Conservation (phyloP, 2,888 invertebrate genomes). For the Agriopis aurantiaria region DNA sequence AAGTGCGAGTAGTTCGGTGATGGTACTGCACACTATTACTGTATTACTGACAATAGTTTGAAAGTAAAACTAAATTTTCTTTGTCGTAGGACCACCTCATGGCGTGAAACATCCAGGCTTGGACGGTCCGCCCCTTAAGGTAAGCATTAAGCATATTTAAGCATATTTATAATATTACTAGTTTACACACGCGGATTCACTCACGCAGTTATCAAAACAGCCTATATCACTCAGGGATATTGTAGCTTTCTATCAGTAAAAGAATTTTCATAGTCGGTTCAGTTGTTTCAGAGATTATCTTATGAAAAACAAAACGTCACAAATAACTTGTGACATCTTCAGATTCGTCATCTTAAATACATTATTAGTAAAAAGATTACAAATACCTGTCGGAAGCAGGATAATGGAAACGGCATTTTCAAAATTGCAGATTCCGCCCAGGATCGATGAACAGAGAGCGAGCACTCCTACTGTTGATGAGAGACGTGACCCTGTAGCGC, state of each 20-base stretch:
- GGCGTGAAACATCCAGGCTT: slow-evolving; percentile 76
- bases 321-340: too few relatives aligned
- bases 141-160: too few relatives aligned
- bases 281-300: too few relatives aligned
- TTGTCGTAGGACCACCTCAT: slow-evolving; percentile 74
- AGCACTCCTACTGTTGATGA: slow-evolving; percentile 91
- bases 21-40: slow-evolving; percentile 8
- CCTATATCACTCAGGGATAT: too few relatives aligned
- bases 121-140: slow-evolving; percentile 72
- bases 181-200: neutral
- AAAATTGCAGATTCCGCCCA: slow-evolving; percentile 64
- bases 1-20: slow-evolving; percentile 26
- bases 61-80: slow-evolving; percentile 27
- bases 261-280: too few relatives aligned
- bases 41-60: slow-evolving; percentile 8
- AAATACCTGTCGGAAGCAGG: neutral
- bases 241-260: too few relatives aligned
- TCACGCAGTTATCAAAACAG: too few relatives aligned
- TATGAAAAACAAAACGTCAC: too few relatives aligned
- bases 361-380: too few relatives aligned
- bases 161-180: neutral
- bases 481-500: slow-evolving; percentile 73
- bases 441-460: slow-evolving; percentile 87
- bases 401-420: slow-evolving; percentile 8
- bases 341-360: too few relatives aligned